Base-by-base conservation (phyloP, 2,797 vertebrate genomes). In the Glossophaga mutica region DNA sequence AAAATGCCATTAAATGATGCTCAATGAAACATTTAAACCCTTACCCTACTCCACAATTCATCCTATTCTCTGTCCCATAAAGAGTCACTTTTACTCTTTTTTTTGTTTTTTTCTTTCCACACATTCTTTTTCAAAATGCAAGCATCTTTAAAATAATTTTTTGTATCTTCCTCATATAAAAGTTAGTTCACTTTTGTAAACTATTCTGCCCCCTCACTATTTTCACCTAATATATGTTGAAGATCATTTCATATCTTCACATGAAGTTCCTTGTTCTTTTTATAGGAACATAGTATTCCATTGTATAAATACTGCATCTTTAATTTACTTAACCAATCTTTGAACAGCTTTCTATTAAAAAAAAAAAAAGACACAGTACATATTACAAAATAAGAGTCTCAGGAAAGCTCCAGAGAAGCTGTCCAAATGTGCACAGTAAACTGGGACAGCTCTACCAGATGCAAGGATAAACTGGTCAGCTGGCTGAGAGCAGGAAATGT, bases 41-140 rank as follows among this genome's bases (percentile, higher is more conserved):
- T 48, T 48, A 26, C 37, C 32, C 5, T n/a, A 21, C 4, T 3
- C 11, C 34, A 29, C 21, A 48, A 39, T 50, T 76, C 44, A 50
- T 48, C 24, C 48, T 83, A 8, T 87, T 84, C 24, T 57, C n/a
- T 78, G 22, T 7, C 14, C 14, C 24, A 19, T 34, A 73, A 62
- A 86, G 19, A 78, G 42, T 89, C 18, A 78, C 9, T 70, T 65
- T 91, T 59, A 39, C 37, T 68, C 18, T 46, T 78, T 84, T 84
- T 44, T 73, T 46, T n/a, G n/a, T 2, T 50, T 14, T 68, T 92
- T 74, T 42, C 48, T 19, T 79, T 79, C 32, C 21, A 68, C 15
- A 83, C 44, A 74, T 94, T 91, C 32, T 42, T 82, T 48, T 91
- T 48, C 26, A 83, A 96, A 94, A 48, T 39, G 48, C 8, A 34